phyloP scores from a whole-genome alignment of 1,140 invertebrate species.

The Eumeta japonica region DNA sequence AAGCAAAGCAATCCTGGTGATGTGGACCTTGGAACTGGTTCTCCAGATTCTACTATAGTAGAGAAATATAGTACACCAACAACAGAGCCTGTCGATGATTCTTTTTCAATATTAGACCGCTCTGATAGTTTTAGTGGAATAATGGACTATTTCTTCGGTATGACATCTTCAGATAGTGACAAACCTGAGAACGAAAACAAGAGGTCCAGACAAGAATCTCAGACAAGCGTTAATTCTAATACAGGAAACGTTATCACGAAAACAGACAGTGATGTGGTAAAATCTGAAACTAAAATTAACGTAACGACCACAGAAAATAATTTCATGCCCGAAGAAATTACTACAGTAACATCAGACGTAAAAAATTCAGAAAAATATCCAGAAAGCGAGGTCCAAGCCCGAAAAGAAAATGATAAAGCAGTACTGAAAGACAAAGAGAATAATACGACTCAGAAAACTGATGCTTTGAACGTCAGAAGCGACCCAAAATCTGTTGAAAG shows the following conservation, averaged over 20 bases:
- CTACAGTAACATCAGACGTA: slow-evolving; percentile 15
- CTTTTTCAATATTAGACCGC: slow-evolving; percentile 22
- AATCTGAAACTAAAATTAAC: slow-evolving; percentile 21
- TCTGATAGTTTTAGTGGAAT: slow-evolving; percentile 40
- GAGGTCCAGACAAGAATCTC: too few species aligned
- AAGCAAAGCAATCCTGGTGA: slow-evolving; percentile 23
- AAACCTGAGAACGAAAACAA: slow-evolving; percentile 10
- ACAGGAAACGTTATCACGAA: slow-evolving; percentile 5
- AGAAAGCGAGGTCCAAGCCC: slow-evolving; percentile 14
- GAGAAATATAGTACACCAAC: slow-evolving; percentile 29
- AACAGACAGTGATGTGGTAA: slow-evolving; percentile 9
- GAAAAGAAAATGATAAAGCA: slow-evolving; percentile 11
- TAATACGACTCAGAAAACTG: slow-evolving; percentile 6
- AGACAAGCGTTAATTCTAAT: too few species aligned
- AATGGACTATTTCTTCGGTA: slow-evolving; percentile 48
- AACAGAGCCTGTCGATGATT: too few species aligned
- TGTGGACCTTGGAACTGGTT: slow-evolving; percentile 45
- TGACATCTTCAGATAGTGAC: slow-evolving; percentile 18
- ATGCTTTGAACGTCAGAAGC: slow-evolving; percentile 24
- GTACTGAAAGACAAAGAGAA: neutral
- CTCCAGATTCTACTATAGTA: slow-evolving; percentile 36
- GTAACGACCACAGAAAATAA: slow-evolving; percentile 33
- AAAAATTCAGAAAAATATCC: slow-evolving; percentile 10
- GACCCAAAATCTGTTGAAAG: slow-evolving; percentile 18
- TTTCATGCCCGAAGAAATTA: slow-evolving; percentile 45